Percentiles rank a stretch among this genome's conserved stretches.
phyloP scores from a whole-genome alignment of 64 coral and sea anemone genomes.

The Porites lutea region DNA sequence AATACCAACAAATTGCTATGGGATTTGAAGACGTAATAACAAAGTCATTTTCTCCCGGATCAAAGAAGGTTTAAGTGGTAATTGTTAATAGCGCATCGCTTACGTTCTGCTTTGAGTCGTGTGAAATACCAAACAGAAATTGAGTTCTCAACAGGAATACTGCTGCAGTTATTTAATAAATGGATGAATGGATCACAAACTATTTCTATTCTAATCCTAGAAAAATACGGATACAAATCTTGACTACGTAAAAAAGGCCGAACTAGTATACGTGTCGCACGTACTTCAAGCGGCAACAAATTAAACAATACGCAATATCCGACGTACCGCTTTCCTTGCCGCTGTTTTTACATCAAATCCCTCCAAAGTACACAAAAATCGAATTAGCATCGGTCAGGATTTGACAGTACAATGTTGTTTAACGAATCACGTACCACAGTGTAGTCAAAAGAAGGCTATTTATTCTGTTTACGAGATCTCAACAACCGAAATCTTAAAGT shows the following conservation, averaged over 20 bases:
- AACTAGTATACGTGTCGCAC: slow-evolving; percentile 5
- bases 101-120: too few species aligned
- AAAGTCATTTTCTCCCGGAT: too few species aligned
- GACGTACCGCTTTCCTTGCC: slow-evolving; percentile 16
- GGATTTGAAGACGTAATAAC: too few species aligned
- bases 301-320: slow-evolving; percentile 6
- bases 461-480: neutral
- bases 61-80: too few species aligned
- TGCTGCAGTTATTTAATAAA: too few species aligned
- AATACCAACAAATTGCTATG: too few species aligned
- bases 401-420: neutral
- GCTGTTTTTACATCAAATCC: neutral
- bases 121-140: too few species aligned
- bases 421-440: neutral
- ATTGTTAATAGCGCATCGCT: too few species aligned
- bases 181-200: too few species aligned
- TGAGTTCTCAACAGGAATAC: too few species aligned
- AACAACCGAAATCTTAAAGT: neutral
- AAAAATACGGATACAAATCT: too few species aligned
- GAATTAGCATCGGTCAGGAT: neutral
- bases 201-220: too few species aligned
- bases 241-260: neutral
- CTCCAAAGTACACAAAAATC: neutral
- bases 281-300: neutral
- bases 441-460: neutral